Base-by-base conservation (phyloP, 2,888 invertebrate genomes). In the Drosophila heteroneura region DNA sequence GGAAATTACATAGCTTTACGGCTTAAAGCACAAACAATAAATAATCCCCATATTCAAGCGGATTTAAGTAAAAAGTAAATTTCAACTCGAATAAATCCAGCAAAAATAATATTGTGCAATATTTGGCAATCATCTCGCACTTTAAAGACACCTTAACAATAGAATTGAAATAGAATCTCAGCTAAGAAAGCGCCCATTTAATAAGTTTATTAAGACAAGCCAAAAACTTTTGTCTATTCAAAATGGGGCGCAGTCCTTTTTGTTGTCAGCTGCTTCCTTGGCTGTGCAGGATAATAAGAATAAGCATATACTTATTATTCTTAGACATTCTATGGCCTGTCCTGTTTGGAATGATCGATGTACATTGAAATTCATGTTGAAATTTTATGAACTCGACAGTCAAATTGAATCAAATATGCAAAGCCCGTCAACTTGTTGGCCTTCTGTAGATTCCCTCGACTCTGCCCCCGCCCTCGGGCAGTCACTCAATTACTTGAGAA, bases 331-430 rank as follows among this genome's bases (percentile, higher is more conserved):
- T 53, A 26, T 19, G 35, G 47, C 26, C 52, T 52, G 69, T 28
- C 54, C 44, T 33, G 37, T 56, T 59, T 30, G 37, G 56, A 64
- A 57, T 73, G 73, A 73, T 72, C 73, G 73, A 73, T 73, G 73
- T 56, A 41, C 52, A 41, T 49, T 41, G 12, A 72, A 72, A 72
- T 64, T 63, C 64, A 33, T 63, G 72, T 72, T 54, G 53, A 72
- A 63, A 72, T 72, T 72, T 72, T 72, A 72, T 72, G 54, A 72
- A 72, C 58, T 72, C 26, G 30, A 49, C 64, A 51, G 47, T 49
- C 51, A 72, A 72, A 72, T 72, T 72, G 54, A 72, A 72, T 72
- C 54, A 73, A 72, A 73, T 73, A 73, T 72, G 73, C 73, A 73
- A 73, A 60, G 51, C 52, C 73, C 64, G 64, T 73, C 73, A 73